Evolutionary conservation across 2,888 invertebrate genomes (phyloP).

Genomic region (Cheilosia variabilis): DNA sequence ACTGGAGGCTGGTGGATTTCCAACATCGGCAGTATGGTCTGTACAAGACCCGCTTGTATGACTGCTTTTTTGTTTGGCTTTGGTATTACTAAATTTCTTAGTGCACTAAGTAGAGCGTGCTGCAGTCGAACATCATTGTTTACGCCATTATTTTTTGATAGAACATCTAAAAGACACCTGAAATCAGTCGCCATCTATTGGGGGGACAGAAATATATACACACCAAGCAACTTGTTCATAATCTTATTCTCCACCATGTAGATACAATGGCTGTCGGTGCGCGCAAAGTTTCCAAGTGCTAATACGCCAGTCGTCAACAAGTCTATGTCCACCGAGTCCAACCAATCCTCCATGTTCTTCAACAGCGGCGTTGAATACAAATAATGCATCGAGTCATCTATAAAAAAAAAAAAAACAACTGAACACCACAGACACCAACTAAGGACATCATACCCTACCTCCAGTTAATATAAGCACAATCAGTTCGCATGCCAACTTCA

Average conservation of each 20-base stretch:
- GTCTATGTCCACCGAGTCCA: constrained; percentile 89
- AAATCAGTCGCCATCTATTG: background rate
- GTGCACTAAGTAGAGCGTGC: constrained; percentile 86
- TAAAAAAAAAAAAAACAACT: constrained; percentile 48
- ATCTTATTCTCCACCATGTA: constrained; percentile 92
- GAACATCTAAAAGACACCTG: constrained; percentile 80
- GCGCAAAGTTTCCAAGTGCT: constrained; percentile 95
- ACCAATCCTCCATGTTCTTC: constrained; percentile 90
- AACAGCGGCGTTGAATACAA: constrained; percentile 90
- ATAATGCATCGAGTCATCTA: constrained; percentile 94
- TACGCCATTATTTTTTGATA: constrained; percentile 85
- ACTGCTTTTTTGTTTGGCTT: constrained; percentile 90
- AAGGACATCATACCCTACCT: constrained; percentile 84
- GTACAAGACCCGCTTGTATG: constrained; percentile 89
- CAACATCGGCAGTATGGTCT: constrained; percentile 89
- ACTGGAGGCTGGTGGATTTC: constrained; percentile 90
- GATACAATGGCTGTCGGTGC: constrained; percentile 93
- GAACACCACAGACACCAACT: background rate
- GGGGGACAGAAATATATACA: constrained; percentile 71
- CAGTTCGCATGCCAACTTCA: constrained; percentile 94
- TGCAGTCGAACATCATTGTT: constrained; percentile 86
- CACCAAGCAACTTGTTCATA: constrained; percentile 88
- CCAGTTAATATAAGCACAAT: constrained; percentile 93
- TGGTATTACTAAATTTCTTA: constrained; percentile 91
- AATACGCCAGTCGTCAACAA: constrained; percentile 92